Percentiles rank a stretch among this genome's conserved stretches.
Evolutionary conservation across 2,888 invertebrate species (phyloP).

Genomic region (Sinhomidia bicolor): DNA sequence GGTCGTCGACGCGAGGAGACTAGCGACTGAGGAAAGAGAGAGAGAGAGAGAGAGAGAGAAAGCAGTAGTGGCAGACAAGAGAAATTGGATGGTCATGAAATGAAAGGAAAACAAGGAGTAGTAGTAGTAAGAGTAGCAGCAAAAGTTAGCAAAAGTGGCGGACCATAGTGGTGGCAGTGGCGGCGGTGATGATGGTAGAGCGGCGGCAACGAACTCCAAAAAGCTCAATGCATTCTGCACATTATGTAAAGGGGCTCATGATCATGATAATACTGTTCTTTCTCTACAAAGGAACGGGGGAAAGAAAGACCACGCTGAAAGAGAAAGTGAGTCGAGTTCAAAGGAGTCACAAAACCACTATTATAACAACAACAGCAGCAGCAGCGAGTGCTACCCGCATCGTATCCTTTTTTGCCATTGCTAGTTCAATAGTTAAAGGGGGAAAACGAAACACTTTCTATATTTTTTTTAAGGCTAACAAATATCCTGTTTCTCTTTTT

Average conservation of each 20-base stretch:
- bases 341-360: conserved; percentile 61
- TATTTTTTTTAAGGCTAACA: neutral
- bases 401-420: neutral
- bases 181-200: neutral
- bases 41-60: neutral
- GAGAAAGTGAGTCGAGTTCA: conserved; percentile 63
- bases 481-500: conserved; percentile 26
- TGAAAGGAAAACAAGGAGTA: conserved; percentile 28
- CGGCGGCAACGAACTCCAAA: conserved; percentile 22
- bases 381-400: neutral
- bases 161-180: neutral
- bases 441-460: conserved; percentile 4
- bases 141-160: conserved; percentile 20
- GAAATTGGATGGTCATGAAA: conserved; percentile 57
- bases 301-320: neutral
- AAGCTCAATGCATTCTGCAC: conserved; percentile 37
- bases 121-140: neutral
- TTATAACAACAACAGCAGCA: neutral
- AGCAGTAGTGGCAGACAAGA: conserved; percentile 10
- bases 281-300: neutral
- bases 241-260: neutral
- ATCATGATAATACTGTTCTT: neutral
- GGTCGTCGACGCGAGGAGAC: conserved; percentile 32
- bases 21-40: conserved; percentile 13
- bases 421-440: neutral